Evolutionary conservation across 2,888 invertebrate species (phyloP), one percentile per base, ranked within the genome.

Genomic region (Seira musarum): DNA sequence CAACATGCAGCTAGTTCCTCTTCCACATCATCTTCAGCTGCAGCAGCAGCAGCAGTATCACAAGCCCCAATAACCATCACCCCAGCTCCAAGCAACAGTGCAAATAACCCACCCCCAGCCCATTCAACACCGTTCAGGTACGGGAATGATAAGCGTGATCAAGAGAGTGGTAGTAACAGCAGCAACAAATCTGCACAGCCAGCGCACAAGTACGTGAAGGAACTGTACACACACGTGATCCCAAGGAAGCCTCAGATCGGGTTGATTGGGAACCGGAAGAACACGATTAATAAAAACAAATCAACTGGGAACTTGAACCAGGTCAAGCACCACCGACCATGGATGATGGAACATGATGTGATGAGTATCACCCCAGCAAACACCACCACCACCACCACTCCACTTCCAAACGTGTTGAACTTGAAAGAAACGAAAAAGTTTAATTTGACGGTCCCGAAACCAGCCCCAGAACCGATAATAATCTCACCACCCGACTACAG

Each of bases 261-360:
- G 25, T 69, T 85, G 72, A 76, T 75, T 53, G 73, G 73, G 2
- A 40, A n/a, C n/a, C 24, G 64, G 25, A 61, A 25, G 53, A 19
- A 35, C 24, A 30, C 15, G 40, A 65, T 35, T 19, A 84, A 84
- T 67, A 96, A 96, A 91, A 96, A 96, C 91, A 96, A n/a, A 96
- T 10, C 25, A 35, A 21, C 5, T 25, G 5, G 17, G 30, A 25
- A n/a, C 15, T n/a, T 6, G 61, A n/a, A 30, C 15, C 21, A 17
- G 21, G 17, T 64, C 61, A 17, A 17, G 13, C 40, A n/a, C 21
- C 67, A 70, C 49, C 40, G 69, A 22, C 68, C 57, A 1, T 66
- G 70, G 73, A 74, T 22, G 64, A 72, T 61, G 17, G 69, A 69
- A 3, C 40, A 22, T 5, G 69, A 69, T 25, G 25, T 69, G 24